Evolutionary conservation across 1,140 invertebrate species (phyloP).

Genomic region (Subanguina moxae): DNA sequence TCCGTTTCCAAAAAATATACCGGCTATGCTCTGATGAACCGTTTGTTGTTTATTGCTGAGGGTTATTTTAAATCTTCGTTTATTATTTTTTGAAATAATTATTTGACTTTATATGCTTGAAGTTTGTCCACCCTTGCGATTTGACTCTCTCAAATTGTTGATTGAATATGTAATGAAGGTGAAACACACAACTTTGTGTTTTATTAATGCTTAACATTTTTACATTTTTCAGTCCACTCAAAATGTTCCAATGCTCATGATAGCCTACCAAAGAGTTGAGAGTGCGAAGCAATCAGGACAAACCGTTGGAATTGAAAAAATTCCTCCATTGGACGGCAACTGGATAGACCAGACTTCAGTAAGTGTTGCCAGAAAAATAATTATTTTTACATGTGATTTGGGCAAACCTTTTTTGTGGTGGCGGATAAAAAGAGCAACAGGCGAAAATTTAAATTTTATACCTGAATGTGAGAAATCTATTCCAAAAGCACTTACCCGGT

Average conservation of each 20-base stretch:
- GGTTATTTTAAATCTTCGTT: not conserved
- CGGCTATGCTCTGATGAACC: slow-evolving; percentile 37
- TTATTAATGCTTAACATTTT: slow-evolving; percentile 6
- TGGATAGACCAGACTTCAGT: slow-evolving; percentile 40
- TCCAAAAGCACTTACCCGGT: too few relatives aligned
- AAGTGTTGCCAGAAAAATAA: too few relatives aligned
- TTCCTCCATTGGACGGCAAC: slow-evolving; percentile 36
- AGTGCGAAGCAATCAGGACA: slow-evolving; percentile 7
- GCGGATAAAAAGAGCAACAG: too few relatives aligned
- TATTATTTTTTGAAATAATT: slow-evolving; percentile 9
- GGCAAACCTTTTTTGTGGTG: too few relatives aligned
- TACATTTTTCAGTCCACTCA: slow-evolving; percentile 41
- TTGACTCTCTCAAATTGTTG: slow-evolving; percentile 34
- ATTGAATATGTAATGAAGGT: slow-evolving; percentile 42
- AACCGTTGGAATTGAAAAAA: slow-evolving; percentile 10
- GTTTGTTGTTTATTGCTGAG: slow-evolving; percentile 19
- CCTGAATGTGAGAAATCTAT: too few relatives aligned
- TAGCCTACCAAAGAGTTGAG: slow-evolving; percentile 41
- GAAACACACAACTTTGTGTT: too few relatives aligned
- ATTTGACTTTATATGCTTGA: slow-evolving; percentile 24
- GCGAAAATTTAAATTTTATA: too few relatives aligned
- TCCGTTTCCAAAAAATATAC: slow-evolving; percentile 27
- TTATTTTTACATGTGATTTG: too few relatives aligned
- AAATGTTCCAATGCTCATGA: slow-evolving; percentile 22
- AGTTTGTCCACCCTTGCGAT: slow-evolving; percentile 40